Evolutionary conservation across 2,113 vertebrate species (phyloP).

Genomic region (Cygnus buccinator): DNA sequence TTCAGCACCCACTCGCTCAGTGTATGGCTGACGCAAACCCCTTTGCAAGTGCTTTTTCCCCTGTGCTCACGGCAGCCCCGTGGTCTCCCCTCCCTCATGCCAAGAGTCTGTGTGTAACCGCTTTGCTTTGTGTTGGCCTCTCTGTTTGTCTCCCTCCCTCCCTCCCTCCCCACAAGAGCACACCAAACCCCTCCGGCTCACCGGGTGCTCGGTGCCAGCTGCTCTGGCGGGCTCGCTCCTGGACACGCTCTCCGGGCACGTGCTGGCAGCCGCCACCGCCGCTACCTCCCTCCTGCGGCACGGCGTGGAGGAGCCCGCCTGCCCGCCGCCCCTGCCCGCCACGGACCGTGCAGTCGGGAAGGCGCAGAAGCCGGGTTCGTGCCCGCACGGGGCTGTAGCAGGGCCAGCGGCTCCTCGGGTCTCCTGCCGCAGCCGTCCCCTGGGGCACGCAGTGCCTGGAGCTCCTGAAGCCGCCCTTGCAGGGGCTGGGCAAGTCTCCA

Average conservation of each 20-base stretch:
- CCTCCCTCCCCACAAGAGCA: constrained; percentile 69
- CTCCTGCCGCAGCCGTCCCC: background rate
- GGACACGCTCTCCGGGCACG: constrained; percentile 81
- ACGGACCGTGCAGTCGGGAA: constrained; percentile 83
- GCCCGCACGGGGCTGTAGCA: background rate
- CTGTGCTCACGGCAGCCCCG: background rate
- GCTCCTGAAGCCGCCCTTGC: background rate
- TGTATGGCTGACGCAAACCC: background rate
- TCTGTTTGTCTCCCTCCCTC: constrained; percentile 68
- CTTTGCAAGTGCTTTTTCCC: too few species aligned
- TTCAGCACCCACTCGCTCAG: background rate
- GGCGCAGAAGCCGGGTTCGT: constrained; percentile 87
- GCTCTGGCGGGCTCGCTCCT: constrained; percentile 78
- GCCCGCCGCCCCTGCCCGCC: constrained; percentile 66
- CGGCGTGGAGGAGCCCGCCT: constrained; percentile 71
- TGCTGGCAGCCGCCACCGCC: constrained; percentile 79
- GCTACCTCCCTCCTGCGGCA: constrained; percentile 77
- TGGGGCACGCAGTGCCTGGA: background rate
- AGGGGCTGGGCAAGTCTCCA: fast-evolving
- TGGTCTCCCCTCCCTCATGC: background rate
- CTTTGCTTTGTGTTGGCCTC: constrained; percentile 55
- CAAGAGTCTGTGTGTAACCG: background rate
- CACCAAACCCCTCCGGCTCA: constrained; percentile 81
- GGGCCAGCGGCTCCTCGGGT: background rate
- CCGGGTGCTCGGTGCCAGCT: constrained; percentile 81